These are phyloP conservation scores for Dendroctonus ponderosae DNA, from an alignment of 1,140 invertebrate genomes.

Conservation along the genomic window DNA sequence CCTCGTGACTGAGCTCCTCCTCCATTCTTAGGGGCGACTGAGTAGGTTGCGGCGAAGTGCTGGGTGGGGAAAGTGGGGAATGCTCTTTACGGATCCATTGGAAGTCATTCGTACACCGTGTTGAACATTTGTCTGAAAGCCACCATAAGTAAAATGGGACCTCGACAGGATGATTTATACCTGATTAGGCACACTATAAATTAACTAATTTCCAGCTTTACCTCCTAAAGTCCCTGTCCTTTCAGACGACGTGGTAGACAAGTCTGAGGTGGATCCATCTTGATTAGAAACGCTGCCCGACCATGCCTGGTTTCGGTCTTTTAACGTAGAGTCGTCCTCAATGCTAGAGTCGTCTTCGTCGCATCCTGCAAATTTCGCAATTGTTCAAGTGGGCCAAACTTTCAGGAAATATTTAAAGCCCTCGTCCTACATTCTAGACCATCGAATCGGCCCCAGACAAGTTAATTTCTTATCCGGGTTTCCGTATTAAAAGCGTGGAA, in stretches of 20 bases:
- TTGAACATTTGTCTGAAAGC: constrained; percentile 47
- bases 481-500: too few relatives aligned
- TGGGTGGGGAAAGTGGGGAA: constrained; percentile 32
- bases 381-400: too few relatives aligned
- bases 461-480: too few relatives aligned
- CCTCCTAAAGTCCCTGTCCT: constrained; percentile 40
- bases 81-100: constrained; percentile 55
- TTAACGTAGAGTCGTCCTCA: constrained; percentile 46
- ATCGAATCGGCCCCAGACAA: too few relatives aligned
- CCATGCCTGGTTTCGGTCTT: constrained; percentile 40
- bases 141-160: too few relatives aligned
- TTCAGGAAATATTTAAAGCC: too few relatives aligned
- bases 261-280: constrained; percentile 45
- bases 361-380: constrained; percentile 23
- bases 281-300: constrained; percentile 42
- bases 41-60: constrained; percentile 37
- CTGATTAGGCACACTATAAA: too few relatives aligned
- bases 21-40: constrained; percentile 40
- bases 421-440: too few relatives aligned
- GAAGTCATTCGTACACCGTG: constrained; percentile 59
- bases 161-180: too few relatives aligned
- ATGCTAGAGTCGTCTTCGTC: constrained; percentile 42
- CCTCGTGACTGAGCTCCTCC: constrained; percentile 33
- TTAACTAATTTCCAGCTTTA: constrained; percentile 16
- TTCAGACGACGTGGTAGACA: constrained; percentile 43